Conservation (phyloP, 1,140 invertebrate genomes). For the Aphaenogaster ashmeadi region DNA sequence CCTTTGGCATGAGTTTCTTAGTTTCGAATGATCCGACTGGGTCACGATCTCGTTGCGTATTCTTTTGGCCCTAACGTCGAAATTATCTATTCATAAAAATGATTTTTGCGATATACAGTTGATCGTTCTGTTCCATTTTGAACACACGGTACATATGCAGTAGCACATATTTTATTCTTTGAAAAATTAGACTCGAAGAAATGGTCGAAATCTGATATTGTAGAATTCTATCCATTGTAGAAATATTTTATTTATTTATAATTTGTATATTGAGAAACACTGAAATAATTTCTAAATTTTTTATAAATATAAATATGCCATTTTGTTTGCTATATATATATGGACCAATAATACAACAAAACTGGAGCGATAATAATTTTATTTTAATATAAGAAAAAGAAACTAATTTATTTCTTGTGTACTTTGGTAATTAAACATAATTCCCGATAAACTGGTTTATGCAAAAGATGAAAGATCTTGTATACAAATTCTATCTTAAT, state of each 20-base stretch:
- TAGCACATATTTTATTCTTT: background rate
- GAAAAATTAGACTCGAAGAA: background rate
- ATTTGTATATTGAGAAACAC: background rate
- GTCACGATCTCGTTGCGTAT: slow-evolving; percentile 63
- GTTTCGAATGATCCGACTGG: slow-evolving; percentile 37
- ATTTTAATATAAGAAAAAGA: background rate
- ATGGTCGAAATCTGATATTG: background rate
- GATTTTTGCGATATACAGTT: background rate
- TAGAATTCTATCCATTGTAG: background rate
- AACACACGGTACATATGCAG: no score
- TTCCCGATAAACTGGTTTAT: background rate
- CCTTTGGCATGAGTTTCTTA: slow-evolving; percentile 35
- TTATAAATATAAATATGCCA: background rate
- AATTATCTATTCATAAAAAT: background rate
- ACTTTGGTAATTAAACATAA: background rate
- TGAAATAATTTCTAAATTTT: background rate
- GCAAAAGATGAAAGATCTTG: background rate
- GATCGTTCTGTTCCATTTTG: background rate
- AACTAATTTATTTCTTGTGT: background rate
- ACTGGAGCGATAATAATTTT: background rate
- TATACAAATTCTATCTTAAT: background rate
- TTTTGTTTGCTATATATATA: background rate
- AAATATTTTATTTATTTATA: background rate
- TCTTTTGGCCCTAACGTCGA: slow-evolving; percentile 15
- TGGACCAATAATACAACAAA: background rate